Percentiles rank a stretch among this genome's conserved stretches.
These are phyloP conservation scores for Pogoniulus pusillus DNA, from an alignment of 2,797 vertebrate genomes.

Conservation along the genomic window DNA sequence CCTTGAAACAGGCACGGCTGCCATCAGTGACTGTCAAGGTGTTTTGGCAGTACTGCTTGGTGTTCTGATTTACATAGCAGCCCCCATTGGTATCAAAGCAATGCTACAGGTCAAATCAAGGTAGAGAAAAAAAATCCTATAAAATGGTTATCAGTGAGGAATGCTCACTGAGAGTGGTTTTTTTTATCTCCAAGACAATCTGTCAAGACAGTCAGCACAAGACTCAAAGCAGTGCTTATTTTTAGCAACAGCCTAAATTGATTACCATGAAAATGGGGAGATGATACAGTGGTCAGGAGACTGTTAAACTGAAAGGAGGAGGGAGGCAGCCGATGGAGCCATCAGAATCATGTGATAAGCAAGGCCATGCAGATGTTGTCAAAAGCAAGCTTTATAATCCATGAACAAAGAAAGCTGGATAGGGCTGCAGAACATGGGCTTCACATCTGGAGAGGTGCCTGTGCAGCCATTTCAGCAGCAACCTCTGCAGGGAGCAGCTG, in stretches of 20 bases:
- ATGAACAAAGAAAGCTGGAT: background rate
- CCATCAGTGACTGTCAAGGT: fast-evolving
- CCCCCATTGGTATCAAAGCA: background rate
- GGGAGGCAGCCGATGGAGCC: background rate
- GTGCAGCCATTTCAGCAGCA: background rate
- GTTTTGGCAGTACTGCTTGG: background rate
- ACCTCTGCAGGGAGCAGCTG: background rate
- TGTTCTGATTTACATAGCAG: background rate
- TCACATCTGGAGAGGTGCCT: background rate
- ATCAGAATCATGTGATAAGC: background rate
- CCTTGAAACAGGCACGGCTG: background rate
- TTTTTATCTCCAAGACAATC: background rate
- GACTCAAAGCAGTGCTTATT: background rate
- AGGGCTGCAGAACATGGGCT: fast-evolving
- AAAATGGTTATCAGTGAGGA: background rate
- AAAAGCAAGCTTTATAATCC: background rate
- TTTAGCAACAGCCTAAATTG: background rate
- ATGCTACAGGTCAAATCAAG: background rate
- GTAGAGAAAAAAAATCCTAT: background rate
- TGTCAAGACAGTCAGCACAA: background rate
- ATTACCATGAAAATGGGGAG: background rate
- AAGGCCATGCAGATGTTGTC: background rate
- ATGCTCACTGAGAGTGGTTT: no score
- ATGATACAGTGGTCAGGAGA: background rate
- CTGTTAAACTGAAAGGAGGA: background rate